These are phyloP conservation scores for Macropis europaea DNA, from an alignment of 2,888 invertebrate species.

Conservation along the genomic window DNA sequence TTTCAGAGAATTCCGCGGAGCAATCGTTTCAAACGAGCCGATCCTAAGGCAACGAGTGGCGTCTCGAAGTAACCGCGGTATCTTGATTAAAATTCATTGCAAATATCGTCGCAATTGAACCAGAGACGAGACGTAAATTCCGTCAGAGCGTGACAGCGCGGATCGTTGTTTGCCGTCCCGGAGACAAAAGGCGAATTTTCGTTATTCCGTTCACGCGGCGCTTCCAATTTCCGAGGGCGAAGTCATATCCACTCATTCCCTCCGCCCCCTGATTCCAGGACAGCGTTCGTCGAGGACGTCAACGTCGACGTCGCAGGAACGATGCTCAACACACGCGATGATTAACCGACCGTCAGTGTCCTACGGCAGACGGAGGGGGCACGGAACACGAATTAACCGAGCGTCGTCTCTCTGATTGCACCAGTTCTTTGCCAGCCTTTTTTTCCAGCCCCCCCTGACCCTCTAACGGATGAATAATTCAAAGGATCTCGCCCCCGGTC, in stretches of 20 bases:
- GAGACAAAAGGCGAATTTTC: conserved; percentile 43
- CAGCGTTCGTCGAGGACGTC: not conserved
- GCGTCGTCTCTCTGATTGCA: conserved; percentile 61
- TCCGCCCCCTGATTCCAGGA: conserved; percentile 25
- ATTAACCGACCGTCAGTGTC: conserved; percentile 54
- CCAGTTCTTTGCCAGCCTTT: conserved; percentile 48
- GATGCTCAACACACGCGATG: conserved; percentile 43
- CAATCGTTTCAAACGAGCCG: no score
- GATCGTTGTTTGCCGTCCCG: conserved; percentile 47
- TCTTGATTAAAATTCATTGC: not conserved
- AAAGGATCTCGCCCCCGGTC: conserved; percentile 34
- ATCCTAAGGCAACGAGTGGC: no score
- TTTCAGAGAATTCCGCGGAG: no score
- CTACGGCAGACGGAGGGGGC: conserved; percentile 26
- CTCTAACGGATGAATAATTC: conserved; percentile 59
- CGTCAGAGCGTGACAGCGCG: conserved; percentile 2
- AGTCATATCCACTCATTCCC: conserved; percentile 49
- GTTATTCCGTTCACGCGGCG: conserved; percentile 62
- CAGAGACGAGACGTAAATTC: not conserved
- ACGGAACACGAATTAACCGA: conserved; percentile 66
- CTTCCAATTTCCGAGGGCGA: conserved; percentile 61
- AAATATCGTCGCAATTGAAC: conserved; percentile 6
- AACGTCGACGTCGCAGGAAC: conserved; percentile 7
- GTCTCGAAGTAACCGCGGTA: no score
- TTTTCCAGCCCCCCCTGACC: conserved; percentile 21